Base-by-base conservation (phyloP, 2,797 vertebrate genomes). In the Pipistrellus pygmaeus region DNA sequence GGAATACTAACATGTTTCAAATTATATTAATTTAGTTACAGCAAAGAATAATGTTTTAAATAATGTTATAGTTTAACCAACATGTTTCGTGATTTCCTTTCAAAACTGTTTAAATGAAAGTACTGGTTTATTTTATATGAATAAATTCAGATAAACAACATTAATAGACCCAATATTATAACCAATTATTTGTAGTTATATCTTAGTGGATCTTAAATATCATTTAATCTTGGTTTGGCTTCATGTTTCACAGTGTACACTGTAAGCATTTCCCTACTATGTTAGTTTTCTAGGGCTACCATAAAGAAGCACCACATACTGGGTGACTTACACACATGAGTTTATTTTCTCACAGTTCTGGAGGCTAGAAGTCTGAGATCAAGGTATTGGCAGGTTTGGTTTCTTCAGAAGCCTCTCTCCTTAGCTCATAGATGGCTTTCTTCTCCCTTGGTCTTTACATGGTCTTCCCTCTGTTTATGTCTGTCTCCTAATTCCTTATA, bases 21-120 rank as follows among this genome's bases (percentile, higher is more conserved):
- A 20, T 51, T 41, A 35, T 17, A 72, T 32, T 17, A 57, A 71
- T 30, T 53, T 64, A 85, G 75, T 60, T 53, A 83, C 1, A 84
- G 44, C 69, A 90, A 62, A 85, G 38, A 93, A 84, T 41, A 81
- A 32, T 6, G 46, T 72, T 90, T 84, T 44, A 20, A 88, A 78
- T 25, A 62, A 57, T 25, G 9, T 57, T 32, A 69, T 44, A 66
- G 17, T 57, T 90, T 91, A 91, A 88, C 87, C 8, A 27, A 27
- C 38, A 17, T 44, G 44, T 44, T 44, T 44, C 11, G 44, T 44
- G 44, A 80, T 82, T 94, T 68, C 78, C 15, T 94, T 73, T 55
- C 18, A 80, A 53, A 94, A 72, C 6, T 18, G 44, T 62, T 75
- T 68, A 60, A n/a, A 46, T 15, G 35, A 48, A 77, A 85, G 38